Percentiles rank a stretch among this genome's conserved stretches.
These are phyloP conservation scores for Ptychoptera albimana DNA, from an alignment of 2,888 invertebrate genomes.

Conservation along the genomic window DNA sequence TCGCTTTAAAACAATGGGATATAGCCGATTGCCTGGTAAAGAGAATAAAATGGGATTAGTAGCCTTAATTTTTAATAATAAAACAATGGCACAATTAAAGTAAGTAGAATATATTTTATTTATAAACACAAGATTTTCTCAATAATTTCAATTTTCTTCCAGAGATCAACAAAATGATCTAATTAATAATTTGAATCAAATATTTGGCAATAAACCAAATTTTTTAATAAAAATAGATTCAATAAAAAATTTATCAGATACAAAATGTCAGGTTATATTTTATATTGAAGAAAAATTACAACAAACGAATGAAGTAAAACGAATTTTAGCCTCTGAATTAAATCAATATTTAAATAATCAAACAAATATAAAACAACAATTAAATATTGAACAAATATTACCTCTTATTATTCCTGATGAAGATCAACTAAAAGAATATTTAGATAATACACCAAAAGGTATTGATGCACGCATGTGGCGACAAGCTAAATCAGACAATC, in stretches of 20 bases:
- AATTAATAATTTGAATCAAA: conserved; percentile 45
- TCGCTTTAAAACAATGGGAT: conserved; percentile 88
- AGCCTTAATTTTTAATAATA: conserved; percentile 64
- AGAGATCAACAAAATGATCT: conserved; percentile 55
- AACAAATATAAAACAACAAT: conserved; percentile 51
- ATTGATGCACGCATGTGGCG: conserved; percentile 89
- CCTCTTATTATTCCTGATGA: conserved; percentile 62
- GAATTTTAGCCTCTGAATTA: conserved; percentile 57
- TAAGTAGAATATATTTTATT: conserved; percentile 24
- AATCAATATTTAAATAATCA: conserved; percentile 48
- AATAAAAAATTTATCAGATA: conserved; percentile 61
- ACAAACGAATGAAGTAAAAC: conserved; percentile 43
- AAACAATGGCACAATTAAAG: conserved; percentile 60
- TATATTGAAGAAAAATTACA: conserved; percentile 54
- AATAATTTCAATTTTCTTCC: conserved; percentile 12
- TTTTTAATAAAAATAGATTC: conserved; percentile 62
- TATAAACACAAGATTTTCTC: conserved; percentile 11
- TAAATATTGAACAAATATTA: conserved; percentile 54
- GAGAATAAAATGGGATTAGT: conserved; percentile 88
- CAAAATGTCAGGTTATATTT: conserved; percentile 60
- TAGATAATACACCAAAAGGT: conserved; percentile 78
- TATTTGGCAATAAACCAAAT: conserved; percentile 75
- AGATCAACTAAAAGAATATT: conserved; percentile 69
- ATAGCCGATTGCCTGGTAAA: conserved; percentile 70
- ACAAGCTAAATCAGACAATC: conserved; percentile 91